Evolutionary conservation across 2,797 vertebrate species (phyloP).

Genomic region (Anguilla anguilla): DNA sequence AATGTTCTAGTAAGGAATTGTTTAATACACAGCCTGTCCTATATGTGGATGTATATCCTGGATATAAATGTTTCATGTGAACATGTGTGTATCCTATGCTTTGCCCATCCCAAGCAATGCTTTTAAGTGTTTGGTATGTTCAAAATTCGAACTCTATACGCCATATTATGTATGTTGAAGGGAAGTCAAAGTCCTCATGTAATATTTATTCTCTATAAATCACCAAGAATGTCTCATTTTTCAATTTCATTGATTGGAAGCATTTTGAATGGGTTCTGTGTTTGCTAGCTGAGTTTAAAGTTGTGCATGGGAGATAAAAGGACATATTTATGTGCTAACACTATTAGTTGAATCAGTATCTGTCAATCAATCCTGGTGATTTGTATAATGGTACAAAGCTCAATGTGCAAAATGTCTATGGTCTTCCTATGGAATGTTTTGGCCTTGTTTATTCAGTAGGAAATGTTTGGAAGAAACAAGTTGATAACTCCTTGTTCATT

Average conservation of each 20-base stretch:
- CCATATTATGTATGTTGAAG: not conserved
- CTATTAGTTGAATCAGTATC: not conserved
- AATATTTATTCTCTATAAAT: no score
- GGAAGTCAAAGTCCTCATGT: not conserved
- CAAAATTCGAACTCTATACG: not conserved
- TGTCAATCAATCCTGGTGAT: not conserved
- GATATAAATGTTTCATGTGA: not conserved
- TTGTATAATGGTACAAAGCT: not conserved
- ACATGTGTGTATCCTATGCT: not conserved
- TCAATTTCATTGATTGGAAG: no score
- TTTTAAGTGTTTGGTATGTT: not conserved
- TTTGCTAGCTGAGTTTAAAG: not conserved
- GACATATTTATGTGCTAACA: not conserved
- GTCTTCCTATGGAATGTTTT: not conserved
- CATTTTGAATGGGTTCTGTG: no score
- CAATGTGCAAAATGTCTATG: conserved; percentile 2
- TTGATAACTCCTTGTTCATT: not conserved
- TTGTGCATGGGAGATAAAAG: not conserved
- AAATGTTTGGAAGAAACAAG: not conserved
- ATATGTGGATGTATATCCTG: not conserved
- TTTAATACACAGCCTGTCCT: not conserved
- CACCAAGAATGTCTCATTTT: no score
- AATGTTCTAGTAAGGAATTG: not conserved
- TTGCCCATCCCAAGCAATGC: no score
- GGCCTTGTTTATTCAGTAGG: not conserved